These are phyloP conservation scores for Macaria liturata DNA, from an alignment of 2,888 invertebrate species.

Conservation along the genomic window DNA sequence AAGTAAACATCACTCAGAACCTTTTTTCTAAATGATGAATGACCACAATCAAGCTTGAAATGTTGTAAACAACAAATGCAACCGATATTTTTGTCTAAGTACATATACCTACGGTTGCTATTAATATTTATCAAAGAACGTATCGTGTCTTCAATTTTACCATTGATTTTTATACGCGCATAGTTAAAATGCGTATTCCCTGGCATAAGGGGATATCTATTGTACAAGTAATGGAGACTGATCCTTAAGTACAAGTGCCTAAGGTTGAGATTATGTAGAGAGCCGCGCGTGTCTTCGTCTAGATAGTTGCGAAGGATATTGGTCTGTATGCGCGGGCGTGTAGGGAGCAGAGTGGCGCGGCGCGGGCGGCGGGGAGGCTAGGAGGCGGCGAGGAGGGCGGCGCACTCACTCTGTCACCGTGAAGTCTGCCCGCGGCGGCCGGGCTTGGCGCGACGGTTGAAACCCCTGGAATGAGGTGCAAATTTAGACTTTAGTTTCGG, in stretches of 20 bases:
- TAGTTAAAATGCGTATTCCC: too few species aligned
- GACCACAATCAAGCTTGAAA: too few species aligned
- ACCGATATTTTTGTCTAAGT: too few species aligned
- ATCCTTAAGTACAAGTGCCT: neutral
- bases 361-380: conserved; percentile 42
- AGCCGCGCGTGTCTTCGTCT: too few species aligned
- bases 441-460: conserved; percentile 74
- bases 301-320: neutral
- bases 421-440: conserved; percentile 64
- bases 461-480: conserved; percentile 53
- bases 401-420: conserved; percentile 47
- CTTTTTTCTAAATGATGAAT: too few species aligned
- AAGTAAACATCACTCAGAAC: neutral
- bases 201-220: too few species aligned
- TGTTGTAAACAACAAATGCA: too few species aligned
- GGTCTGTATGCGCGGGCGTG: conserved; percentile 1
- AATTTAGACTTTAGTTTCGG: neutral
- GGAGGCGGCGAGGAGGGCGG: conserved; percentile 54
- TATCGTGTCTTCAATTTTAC: too few species aligned
- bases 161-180: too few species aligned
- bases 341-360: conserved; percentile 27
- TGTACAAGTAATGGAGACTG: too few species aligned
- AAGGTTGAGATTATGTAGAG: neutral
- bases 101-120: too few species aligned
- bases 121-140: too few species aligned